Conservation (phyloP, 2,113 vertebrate genomes). For the Brienomyrus brachyistius region DNA sequence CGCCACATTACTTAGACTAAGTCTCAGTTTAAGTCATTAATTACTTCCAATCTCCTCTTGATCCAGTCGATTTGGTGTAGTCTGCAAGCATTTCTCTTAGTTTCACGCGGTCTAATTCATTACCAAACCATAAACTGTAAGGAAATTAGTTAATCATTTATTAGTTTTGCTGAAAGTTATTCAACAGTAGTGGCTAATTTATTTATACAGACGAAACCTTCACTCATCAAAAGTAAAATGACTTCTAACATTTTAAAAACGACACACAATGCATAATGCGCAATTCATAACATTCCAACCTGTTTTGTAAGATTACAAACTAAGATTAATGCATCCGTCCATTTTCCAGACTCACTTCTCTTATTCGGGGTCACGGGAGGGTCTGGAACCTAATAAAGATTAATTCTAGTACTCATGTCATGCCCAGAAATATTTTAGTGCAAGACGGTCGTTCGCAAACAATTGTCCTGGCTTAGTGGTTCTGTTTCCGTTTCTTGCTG, state of each 20-base stretch:
- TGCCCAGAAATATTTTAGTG: not conserved
- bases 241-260: not conserved
- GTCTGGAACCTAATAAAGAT: not conserved
- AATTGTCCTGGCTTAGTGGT: not conserved
- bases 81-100: not conserved
- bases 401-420: not conserved
- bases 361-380: not conserved
- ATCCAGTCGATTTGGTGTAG: not conserved
- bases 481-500: not conserved
- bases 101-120: not conserved
- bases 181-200: not conserved
- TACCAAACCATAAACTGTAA: not conserved
- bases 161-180: not conserved
- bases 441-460: not conserved
- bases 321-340: not conserved
- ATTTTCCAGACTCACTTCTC: not conserved
- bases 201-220: not conserved
- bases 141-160: not conserved
- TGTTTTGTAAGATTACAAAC: not conserved
- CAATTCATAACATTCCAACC: not conserved
- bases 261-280: not conserved
- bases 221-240: not conserved
- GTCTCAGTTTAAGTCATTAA: not conserved
- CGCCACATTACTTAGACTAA: not conserved
- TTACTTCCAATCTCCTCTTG: not conserved